Percentiles rank a stretch among this genome's conserved stretches.
These are phyloP conservation scores for Herpetotheres cachinnans DNA, from an alignment of 2,113 vertebrate species.

Conservation along the genomic window DNA sequence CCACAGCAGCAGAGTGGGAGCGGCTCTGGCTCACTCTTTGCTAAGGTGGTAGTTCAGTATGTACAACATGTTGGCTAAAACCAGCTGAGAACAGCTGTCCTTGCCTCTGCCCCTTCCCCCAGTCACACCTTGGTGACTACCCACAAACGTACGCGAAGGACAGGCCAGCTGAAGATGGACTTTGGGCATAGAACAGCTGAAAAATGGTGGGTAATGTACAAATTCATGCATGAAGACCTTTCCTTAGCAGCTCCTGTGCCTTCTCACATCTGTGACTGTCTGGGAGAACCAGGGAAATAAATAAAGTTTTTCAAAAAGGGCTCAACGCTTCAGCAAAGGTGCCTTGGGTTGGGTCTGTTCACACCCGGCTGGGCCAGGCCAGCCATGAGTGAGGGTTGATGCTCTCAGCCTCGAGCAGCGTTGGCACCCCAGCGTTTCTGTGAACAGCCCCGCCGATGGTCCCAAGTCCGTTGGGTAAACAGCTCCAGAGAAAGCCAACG, in stretches of 20 bases:
- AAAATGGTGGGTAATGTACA: background rate
- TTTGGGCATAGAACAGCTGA: background rate
- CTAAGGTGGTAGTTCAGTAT: background rate
- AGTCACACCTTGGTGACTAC: background rate
- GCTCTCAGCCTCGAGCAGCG: background rate
- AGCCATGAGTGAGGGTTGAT: background rate
- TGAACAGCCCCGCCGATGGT: background rate
- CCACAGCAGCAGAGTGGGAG: background rate
- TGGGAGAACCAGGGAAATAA: background rate
- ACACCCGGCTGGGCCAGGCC: rapidly evolving
- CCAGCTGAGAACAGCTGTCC: background rate
- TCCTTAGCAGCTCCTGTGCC: background rate
- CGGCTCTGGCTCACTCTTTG: background rate
- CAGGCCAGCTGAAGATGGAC: background rate
- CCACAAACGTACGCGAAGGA: background rate
- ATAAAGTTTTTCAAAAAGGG: background rate
- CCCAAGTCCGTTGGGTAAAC: background rate
- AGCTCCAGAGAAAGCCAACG: background rate
- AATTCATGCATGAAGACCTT: background rate
- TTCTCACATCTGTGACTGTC: background rate
- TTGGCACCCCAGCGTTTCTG: background rate
- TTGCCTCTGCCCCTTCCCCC: background rate
- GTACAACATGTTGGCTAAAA: background rate
- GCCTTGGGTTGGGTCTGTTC: background rate
- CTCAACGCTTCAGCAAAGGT: background rate